Evolutionary conservation across 2,113 vertebrate genomes (phyloP).

Genomic region (Sus scrofa): T2T-Sscrofa CM000823.6:38580501-38581000

Average conservation of each 20-base stretch:
- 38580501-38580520: not conserved
- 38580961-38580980: constrained; percentile 71
- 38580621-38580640: constrained; percentile 40
- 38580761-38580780: constrained; percentile 78
- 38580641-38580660: constrained; percentile 54
- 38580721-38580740: not conserved
- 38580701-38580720: constrained; percentile 58
- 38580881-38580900: constrained; percentile 74
- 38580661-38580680: constrained; percentile 72
- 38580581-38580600: constrained; percentile 33
- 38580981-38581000: not conserved
- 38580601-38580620: constrained; percentile 72
- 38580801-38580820: constrained; percentile 78
- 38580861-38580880: constrained; percentile 80
- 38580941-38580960: constrained; percentile 76
- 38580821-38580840: constrained; percentile 60
- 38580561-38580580: not conserved
- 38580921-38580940: constrained; percentile 77
- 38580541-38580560: not conserved
- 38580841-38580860: constrained; percentile 77
- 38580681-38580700: constrained; percentile 56
- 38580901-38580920: constrained; percentile 73
- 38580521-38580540: not conserved
- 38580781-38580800: constrained; percentile 79
- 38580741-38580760: constrained; percentile 81